phyloP scores from a whole-genome alignment of 2,113 vertebrate species.

The Capreolus pygargus region DNA sequence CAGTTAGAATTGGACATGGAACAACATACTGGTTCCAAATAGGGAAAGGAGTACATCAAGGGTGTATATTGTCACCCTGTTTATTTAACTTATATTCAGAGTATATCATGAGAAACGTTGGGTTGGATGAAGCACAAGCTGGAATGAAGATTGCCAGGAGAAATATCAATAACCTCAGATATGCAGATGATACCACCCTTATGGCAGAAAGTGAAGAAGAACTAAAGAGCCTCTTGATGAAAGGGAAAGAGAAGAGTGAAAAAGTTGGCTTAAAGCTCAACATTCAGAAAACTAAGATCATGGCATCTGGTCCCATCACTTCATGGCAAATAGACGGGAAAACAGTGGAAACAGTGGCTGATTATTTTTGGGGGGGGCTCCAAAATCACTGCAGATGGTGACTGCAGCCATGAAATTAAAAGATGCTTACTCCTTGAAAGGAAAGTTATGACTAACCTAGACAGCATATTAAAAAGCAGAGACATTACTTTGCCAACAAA shows the following conservation, averaged over 20 bases:
- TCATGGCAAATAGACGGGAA: background rate
- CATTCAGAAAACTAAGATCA: background rate
- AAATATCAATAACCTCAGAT: background rate
- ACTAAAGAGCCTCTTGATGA: background rate
- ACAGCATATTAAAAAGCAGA: background rate
- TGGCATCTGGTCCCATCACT: background rate
- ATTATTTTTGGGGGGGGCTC: background rate
- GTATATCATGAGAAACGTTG: background rate
- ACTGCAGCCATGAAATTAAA: background rate
- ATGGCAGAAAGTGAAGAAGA: background rate
- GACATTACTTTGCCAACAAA: background rate
- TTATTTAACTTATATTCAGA: background rate
- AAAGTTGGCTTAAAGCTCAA: background rate
- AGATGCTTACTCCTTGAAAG: background rate
- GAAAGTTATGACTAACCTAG: background rate
- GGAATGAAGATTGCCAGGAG: fast-evolving
- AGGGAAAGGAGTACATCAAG: background rate
- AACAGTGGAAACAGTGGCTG: background rate
- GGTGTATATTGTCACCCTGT: background rate
- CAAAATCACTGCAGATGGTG: background rate
- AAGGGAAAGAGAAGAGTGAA: background rate
- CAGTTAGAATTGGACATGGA: background rate
- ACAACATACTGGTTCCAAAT: background rate
- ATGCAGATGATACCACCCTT: background rate
- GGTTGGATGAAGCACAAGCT: background rate